A percentile compares a stretch with the other conserved stretches of the same genome.
Conservation (phyloP, 2,888 invertebrate genomes). For the Azorinus chamasolen region DNA sequence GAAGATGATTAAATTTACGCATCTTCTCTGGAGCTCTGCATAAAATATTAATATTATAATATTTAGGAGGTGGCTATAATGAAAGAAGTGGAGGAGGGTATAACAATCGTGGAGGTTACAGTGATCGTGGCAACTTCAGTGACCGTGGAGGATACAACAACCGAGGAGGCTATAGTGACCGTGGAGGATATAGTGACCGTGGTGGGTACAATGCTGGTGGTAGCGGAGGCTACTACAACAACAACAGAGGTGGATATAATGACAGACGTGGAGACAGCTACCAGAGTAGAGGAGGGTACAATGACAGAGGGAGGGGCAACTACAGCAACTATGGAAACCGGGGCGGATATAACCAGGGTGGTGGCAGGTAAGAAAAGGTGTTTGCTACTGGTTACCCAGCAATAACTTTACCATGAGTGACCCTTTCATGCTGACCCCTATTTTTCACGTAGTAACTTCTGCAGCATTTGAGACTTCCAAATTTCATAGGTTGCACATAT, state of each 20-base stretch:
- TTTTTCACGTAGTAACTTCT: no score
- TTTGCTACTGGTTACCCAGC: no score
- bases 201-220: constrained; percentile 65
- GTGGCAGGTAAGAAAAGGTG: neutral
- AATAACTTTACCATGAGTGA: no score
- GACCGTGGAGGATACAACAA: constrained; percentile 77
- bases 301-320: constrained; percentile 57
- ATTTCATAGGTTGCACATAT: no score
- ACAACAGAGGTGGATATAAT: constrained; percentile 36
- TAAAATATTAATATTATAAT: no score
- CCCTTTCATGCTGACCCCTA: no score
- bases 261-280: constrained; percentile 28
- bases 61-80: no score
- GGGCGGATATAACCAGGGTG: constrained; percentile 56
- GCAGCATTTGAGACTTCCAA: no score
- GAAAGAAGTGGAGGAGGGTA: neutral
- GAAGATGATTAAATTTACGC: no score
- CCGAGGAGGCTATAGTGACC: constrained; percentile 87
- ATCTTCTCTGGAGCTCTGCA: no score
- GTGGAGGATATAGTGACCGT: constrained; percentile 84
- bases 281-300: constrained; percentile 59
- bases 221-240: constrained; percentile 48
- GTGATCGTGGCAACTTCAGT: constrained; percentile 17
- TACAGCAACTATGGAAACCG: constrained; percentile 63
- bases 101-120: constrained; percentile 4